phyloP scores from a whole-genome alignment of 2,113 vertebrate species.

The Cryptotis parvus region DNA sequence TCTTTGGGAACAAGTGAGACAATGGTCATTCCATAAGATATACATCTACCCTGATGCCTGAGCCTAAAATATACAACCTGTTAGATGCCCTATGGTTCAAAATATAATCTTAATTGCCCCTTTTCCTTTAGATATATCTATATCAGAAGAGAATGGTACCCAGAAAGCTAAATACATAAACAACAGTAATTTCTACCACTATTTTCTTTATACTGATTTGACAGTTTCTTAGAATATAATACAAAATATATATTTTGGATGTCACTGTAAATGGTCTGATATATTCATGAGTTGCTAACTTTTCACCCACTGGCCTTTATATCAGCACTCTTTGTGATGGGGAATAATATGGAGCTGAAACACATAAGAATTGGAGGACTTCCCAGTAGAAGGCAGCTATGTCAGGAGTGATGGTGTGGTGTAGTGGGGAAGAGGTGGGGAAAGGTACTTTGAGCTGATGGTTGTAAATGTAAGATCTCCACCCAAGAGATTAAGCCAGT shows the following conservation, averaged over 20 bases:
- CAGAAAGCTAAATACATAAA: not conserved
- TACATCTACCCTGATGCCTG: not conserved
- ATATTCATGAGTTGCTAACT: not conserved
- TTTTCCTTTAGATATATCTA: constrained; percentile 12
- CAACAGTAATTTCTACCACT: not conserved
- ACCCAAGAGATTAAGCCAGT: too few relatives aligned
- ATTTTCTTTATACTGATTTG: constrained; percentile 39
- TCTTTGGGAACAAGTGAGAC: not conserved
- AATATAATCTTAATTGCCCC: not conserved
- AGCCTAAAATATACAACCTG: not conserved
- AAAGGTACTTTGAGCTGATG: too few relatives aligned
- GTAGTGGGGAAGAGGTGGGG: too few relatives aligned
- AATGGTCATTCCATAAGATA: not conserved
- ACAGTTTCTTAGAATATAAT: constrained; percentile 34
- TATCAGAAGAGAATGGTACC: not conserved
- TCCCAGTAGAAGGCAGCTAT: too few relatives aligned
- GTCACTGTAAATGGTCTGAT: not conserved
- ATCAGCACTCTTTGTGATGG: too few relatives aligned
- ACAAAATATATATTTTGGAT: not conserved
- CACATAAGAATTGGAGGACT: too few relatives aligned
- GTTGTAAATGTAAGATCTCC: too few relatives aligned
- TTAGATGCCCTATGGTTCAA: not conserved
- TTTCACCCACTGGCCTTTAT: not conserved
- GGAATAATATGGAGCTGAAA: too few relatives aligned
- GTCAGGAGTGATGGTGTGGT: too few relatives aligned